phyloP scores from a whole-genome alignment of 1,140 invertebrate genomes.

The Hypsibius dujardini region DNA sequence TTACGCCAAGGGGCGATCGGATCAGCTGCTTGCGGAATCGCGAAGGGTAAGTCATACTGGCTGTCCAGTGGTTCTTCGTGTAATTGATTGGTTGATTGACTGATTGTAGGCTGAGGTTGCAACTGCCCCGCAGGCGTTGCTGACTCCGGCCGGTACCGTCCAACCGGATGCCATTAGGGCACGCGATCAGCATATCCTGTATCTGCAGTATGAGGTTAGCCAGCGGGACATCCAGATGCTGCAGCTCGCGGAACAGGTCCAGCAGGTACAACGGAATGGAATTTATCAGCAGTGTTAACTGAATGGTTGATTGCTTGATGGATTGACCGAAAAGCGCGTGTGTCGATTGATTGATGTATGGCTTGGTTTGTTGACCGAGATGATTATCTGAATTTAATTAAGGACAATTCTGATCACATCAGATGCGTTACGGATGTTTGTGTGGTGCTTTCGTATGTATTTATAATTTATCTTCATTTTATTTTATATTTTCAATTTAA shows the following conservation, averaged over 20 bases:
- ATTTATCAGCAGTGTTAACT: neutral
- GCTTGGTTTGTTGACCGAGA: too few species aligned
- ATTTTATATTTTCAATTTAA: too few species aligned
- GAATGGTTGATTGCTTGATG: neutral
- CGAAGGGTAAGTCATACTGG: neutral
- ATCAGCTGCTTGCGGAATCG: neutral
- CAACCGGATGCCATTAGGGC: neutral
- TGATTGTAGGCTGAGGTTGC: neutral
- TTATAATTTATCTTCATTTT: too few species aligned
- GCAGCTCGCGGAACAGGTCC: neutral
- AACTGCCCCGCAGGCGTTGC: neutral
- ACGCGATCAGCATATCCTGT: constrained; percentile 1
- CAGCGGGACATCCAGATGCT: neutral
- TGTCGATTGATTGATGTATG: neutral
- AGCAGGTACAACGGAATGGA: neutral
- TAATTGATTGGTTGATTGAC: too few species aligned
- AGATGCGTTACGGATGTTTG: too few species aligned
- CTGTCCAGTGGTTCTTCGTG: neutral
- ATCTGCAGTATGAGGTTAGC: neutral
- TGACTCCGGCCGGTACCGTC: neutral
- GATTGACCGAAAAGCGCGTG: neutral
- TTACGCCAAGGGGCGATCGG: neutral
- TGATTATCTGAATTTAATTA: too few species aligned
- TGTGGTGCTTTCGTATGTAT: too few species aligned
- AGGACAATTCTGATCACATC: too few species aligned